A percentile compares a stretch with the other conserved stretches of the same genome.
These are phyloP conservation scores for Silurus lanzhouensis DNA, from an alignment of 2,797 vertebrate genomes.

Conservation along the genomic window DNA sequence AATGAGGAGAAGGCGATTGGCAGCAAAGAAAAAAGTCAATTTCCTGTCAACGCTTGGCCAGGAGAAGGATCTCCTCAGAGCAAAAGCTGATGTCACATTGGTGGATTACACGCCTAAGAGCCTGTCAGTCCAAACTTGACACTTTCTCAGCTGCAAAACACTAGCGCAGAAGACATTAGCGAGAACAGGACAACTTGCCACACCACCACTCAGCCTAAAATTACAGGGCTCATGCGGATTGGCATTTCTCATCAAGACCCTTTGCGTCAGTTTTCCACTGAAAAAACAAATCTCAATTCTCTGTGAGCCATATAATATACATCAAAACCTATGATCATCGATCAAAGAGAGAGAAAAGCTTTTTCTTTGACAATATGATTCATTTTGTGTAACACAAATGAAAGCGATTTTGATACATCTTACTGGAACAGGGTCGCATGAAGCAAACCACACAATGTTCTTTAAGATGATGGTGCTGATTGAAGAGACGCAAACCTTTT, in stretches of 20 bases:
- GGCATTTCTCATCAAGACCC: slow-evolving; percentile 30
- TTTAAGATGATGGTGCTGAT: neutral
- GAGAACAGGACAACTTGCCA: slow-evolving; percentile 30
- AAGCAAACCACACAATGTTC: neutral
- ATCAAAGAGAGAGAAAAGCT: slow-evolving; percentile 28
- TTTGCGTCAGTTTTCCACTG: neutral
- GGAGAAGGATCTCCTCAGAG: slow-evolving; percentile 33
- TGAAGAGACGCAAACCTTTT: neutral
- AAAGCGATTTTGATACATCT: slow-evolving; percentile 22
- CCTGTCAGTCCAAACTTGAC: slow-evolving; percentile 31
- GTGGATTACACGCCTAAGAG: slow-evolving; percentile 39
- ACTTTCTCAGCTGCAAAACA: slow-evolving; percentile 10
- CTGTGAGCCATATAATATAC: slow-evolving; percentile 16
- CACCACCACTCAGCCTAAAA: slow-evolving; percentile 8
- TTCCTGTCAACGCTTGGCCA: slow-evolving; percentile 37
- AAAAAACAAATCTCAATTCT: slow-evolving; percentile 14
- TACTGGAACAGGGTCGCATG: neutral
- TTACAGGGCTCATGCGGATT: slow-evolving; percentile 9
- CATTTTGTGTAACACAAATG: slow-evolving; percentile 25
- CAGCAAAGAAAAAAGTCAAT: slow-evolving; percentile 31
- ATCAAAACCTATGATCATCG: slow-evolving; percentile 18
- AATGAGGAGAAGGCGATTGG: slow-evolving; percentile 23
- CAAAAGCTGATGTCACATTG: slow-evolving; percentile 24
- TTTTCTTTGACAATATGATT: slow-evolving; percentile 14
- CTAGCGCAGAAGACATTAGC: slow-evolving; percentile 4